Percentiles rank a stretch among this genome's conserved stretches.
Conservation (phyloP, 2,113 vertebrate genomes). For the Trematomus loennbergii region DNA sequence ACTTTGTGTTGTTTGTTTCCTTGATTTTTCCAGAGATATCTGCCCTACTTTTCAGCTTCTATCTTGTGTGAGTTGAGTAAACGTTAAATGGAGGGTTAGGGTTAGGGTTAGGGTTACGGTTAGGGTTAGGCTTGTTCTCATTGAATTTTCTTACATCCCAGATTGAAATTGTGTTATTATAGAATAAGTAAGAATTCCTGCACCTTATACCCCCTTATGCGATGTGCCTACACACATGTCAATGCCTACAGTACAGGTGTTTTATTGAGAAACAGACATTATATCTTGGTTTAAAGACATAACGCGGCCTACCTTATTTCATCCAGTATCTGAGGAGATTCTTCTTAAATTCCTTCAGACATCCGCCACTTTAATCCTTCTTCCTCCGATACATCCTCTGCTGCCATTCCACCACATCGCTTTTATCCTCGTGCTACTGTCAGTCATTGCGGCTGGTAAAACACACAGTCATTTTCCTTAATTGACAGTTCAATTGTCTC, state of each 20-base stretch:
- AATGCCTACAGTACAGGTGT: not conserved
- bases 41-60: not conserved
- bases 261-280: not conserved
- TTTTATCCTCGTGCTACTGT: slow-evolving; percentile 23
- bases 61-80: not conserved
- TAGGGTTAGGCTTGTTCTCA: not conserved
- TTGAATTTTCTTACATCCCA: not conserved
- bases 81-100: not conserved
- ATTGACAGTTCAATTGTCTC: slow-evolving; percentile 26
- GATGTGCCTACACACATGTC: not conserved
- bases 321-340: slow-evolving; percentile 58
- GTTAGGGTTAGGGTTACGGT: too few relatives aligned
- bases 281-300: slow-evolving; percentile 1
- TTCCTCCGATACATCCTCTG: slow-evolving; percentile 74
- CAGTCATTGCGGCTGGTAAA: slow-evolving; percentile 43
- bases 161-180: not conserved
- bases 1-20: not conserved
- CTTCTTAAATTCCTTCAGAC: slow-evolving; percentile 64
- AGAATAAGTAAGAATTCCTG: not conserved
- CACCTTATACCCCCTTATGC: not conserved
- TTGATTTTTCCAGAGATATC: not conserved
- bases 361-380: slow-evolving; percentile 71
- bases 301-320: slow-evolving; percentile 75
- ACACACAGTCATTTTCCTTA: slow-evolving; percentile 33
- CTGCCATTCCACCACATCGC: slow-evolving; percentile 68